Base-by-base conservation (phyloP, 2,888 invertebrate genomes). In the Drosophila melanosoma region DNA sequence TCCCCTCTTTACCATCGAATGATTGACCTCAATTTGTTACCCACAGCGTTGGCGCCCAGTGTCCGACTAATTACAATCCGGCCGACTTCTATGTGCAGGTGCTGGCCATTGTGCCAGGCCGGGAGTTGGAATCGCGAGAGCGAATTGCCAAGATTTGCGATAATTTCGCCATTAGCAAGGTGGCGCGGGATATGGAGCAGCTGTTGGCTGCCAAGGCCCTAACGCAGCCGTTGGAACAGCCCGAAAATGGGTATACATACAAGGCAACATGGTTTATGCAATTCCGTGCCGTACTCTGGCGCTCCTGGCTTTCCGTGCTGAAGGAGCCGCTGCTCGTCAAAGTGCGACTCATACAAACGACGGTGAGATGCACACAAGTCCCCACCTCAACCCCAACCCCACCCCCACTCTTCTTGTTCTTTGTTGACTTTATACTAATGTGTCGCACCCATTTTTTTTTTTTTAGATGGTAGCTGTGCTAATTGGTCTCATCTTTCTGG, bases 1-100 rank as follows among this genome's bases (percentile, higher is more conserved):
- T 7, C 7, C 12, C 3, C 20, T 15, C 12, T 15, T 7, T 15
- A 12, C 11, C 12, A 20, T 20, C 12, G 3, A 42, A 12, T 45
- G 20, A 20, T 20, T 45, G 45, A 12, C 20, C 45, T 20, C 20
- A 45, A 20, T n/a, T 40, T 10, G n/a, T 40, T n/a, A 2, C 4
- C 1, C 17, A 10, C 45, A 97, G 97, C 38, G 93, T 97, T 82
- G 97, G 97, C 32, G 96, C 96, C 15, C 95, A 96, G 0, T 97
- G 97, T 91, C 98, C 98, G 0, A 95, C 95, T 5, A 98, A 98
- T 92, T 98, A 97, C 93, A 99, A 98, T 92, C 98, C 98, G 3
- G 98, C 98, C 0, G 99, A 99, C 93, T 98, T 97, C 93, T 98
- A 97, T 93, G 96, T 99, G 56, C 97, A 98, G 91, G 95, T 97